These are phyloP conservation scores for Oryzaephilus surinamensis DNA, from an alignment of 1,140 invertebrate species.

Conservation along the genomic window DNA sequence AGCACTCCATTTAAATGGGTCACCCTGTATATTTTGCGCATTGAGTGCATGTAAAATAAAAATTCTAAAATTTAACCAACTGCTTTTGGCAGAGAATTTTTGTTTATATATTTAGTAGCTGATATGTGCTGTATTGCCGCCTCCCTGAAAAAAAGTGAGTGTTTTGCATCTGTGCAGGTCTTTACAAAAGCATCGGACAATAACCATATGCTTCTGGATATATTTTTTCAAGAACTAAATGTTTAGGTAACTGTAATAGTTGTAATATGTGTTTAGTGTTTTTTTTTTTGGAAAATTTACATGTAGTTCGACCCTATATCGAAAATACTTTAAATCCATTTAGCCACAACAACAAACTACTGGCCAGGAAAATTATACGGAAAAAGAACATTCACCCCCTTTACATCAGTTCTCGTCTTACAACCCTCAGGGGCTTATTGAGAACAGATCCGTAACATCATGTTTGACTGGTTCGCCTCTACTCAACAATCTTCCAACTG, in stretches of 20 bases:
- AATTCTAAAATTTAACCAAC: no score
- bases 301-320: not conserved
- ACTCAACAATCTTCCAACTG: conserved; percentile 23
- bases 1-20: no score
- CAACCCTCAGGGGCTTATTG: conserved; percentile 29
- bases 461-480: conserved; percentile 14
- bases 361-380: conserved; percentile 2
- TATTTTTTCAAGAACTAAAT: conserved; percentile 25
- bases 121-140: no score
- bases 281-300: not conserved
- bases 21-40: no score
- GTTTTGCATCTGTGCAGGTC: conserved; percentile 25
- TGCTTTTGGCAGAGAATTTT: no score
- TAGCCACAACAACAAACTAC: conserved; percentile 21
- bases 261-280: conserved; percentile 3
- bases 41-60: no score
- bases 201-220: conserved; percentile 31
- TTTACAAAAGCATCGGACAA: conserved; percentile 27
- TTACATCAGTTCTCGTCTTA: conserved; percentile 24
- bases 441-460: conserved; percentile 27
- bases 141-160: conserved; percentile 9
- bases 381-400: conserved; percentile 10
- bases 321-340: conserved; percentile 4
- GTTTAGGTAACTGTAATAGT: conserved; percentile 33
- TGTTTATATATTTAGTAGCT: no score